These are phyloP conservation scores for Diachasma alloeum DNA, from an alignment of 1,140 invertebrate genomes.

Conservation along the genomic window DNA sequence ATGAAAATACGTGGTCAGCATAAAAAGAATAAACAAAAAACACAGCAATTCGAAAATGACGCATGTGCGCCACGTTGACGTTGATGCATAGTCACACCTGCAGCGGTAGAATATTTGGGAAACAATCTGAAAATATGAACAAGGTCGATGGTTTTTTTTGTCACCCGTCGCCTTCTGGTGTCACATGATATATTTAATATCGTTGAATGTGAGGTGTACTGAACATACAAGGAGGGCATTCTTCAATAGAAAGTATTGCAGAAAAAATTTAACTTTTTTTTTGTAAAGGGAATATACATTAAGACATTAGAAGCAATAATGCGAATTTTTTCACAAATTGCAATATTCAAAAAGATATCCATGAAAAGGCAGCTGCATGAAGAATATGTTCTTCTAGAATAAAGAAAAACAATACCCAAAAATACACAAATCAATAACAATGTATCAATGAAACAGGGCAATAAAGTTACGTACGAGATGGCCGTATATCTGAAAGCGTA, in stretches of 20 bases:
- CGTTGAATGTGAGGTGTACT: too few relatives aligned
- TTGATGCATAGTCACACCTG: conserved; percentile 22
- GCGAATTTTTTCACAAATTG: too few relatives aligned
- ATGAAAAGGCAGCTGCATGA: background rate
- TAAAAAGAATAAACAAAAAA: conserved; percentile 2
- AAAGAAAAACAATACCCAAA: background rate
- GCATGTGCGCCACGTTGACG: conserved; percentile 2
- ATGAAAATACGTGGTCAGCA: background rate
- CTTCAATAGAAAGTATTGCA: too few relatives aligned
- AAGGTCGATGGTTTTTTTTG: background rate
- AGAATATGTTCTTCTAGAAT: background rate
- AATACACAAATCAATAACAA: conserved; percentile 5
- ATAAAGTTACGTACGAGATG: conserved; percentile 11
- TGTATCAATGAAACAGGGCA: conserved; percentile 14
- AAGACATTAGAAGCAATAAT: too few relatives aligned
- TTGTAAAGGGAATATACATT: too few relatives aligned
- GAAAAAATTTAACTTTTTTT: too few relatives aligned
- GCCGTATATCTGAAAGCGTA: background rate
- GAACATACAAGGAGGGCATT: too few relatives aligned
- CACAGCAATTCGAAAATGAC: background rate
- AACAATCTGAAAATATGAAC: conserved; percentile 2
- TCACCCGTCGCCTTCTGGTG: background rate
- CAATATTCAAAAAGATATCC: background rate
- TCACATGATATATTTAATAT: background rate
- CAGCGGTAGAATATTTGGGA: background rate